phyloP scores from a whole-genome alignment of 2,797 vertebrate genomes.

The Falco naumanni region DNA sequence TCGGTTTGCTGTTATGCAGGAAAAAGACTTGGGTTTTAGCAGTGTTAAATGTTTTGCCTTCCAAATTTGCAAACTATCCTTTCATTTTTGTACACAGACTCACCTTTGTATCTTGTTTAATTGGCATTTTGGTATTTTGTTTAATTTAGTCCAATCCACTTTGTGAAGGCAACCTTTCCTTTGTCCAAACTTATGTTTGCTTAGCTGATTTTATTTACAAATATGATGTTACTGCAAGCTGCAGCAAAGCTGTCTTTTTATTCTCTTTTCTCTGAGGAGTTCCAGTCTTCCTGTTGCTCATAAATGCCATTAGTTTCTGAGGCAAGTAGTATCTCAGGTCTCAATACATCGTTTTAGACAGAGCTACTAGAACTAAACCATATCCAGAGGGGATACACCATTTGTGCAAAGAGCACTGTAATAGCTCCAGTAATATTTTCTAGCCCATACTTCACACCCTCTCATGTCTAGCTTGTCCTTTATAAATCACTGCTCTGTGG shows the following conservation, averaged over 20 bases:
- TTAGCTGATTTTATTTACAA: slow-evolving; percentile 5
- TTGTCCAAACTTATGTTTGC: not conserved
- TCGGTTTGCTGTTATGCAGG: not conserved
- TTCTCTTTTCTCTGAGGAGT: not conserved
- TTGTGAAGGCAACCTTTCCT: not conserved
- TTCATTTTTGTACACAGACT: not conserved
- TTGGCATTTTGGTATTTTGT: not conserved
- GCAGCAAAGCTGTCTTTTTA: not conserved
- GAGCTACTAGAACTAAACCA: slow-evolving; percentile 15
- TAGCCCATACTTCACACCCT: not conserved
- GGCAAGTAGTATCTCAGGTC: not conserved
- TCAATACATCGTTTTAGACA: not conserved
- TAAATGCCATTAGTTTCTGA: slow-evolving; percentile 14
- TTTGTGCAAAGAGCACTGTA: not conserved
- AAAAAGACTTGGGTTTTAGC: not conserved
- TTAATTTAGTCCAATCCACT: not conserved
- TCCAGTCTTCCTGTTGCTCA: not conserved
- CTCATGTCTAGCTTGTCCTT: not conserved
- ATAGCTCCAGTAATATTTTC: not conserved
- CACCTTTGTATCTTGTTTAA: not conserved
- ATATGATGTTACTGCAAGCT: not conserved
- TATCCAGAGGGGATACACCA: not conserved
- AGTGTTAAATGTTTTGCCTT: not conserved
- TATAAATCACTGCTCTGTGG: not conserved
- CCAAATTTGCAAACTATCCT: not conserved